phyloP scores from a whole-genome alignment of 92 coral and sea anemone species.

The Desmophyllum pertusum region DNA sequence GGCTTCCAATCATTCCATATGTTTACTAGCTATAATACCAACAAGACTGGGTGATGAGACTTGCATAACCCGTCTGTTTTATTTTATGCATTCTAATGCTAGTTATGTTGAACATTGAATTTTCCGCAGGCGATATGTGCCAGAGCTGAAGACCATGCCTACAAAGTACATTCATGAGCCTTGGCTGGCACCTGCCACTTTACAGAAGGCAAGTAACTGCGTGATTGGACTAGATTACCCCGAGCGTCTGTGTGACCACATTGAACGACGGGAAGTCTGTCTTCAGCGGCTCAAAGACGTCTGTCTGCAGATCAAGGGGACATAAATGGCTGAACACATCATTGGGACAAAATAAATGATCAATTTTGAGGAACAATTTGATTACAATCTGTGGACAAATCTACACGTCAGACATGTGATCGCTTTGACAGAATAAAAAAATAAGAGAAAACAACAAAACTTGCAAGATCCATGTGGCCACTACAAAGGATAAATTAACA shows the following conservation, averaged over 20 bases:
- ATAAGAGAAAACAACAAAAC: no score
- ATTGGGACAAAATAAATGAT: background rate
- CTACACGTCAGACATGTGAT: no score
- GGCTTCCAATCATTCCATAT: no score
- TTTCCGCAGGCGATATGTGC: slow-evolving; percentile 77
- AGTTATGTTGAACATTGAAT: background rate
- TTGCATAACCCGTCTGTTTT: no score
- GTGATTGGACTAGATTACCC: slow-evolving; percentile 89
- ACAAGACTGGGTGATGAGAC: no score
- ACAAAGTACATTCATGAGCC: slow-evolving; percentile 87
- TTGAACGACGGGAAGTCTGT: slow-evolving; percentile 72
- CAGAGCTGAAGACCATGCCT: slow-evolving; percentile 86
- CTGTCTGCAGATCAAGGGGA: slow-evolving; percentile 52
- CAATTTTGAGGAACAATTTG: no score
- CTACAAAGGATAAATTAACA: no score
- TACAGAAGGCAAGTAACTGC: slow-evolving; percentile 81
- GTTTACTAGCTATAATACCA: no score
- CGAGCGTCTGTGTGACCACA: slow-evolving; percentile 64
- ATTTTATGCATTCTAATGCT: background rate
- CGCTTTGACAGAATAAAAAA: no score
- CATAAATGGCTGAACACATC: background rate
- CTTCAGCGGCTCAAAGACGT: slow-evolving; percentile 69
- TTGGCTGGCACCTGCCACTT: slow-evolving; percentile 79
- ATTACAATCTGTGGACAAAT: background rate
- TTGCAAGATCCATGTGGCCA: no score